Evolutionary conservation across 2,113 vertebrate genomes (phyloP), one percentile per base, ranked within the genome.

Genomic region (Hepsetus odoe): DNA sequence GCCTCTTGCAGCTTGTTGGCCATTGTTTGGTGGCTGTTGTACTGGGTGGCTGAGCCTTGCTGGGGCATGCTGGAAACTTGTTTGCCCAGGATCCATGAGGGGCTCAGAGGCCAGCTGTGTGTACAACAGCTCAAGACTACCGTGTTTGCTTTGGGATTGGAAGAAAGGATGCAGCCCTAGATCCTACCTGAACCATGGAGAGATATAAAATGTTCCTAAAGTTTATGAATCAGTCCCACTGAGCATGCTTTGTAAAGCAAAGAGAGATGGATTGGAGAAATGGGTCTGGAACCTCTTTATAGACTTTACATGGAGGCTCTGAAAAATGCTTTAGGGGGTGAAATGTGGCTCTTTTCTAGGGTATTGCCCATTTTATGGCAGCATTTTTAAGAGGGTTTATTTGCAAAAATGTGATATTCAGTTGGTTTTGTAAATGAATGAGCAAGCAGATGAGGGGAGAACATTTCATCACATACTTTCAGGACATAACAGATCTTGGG

Each of bases 41-140:
- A 66, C 51, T 76, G 67, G 80, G 81, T 79, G 84, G 82, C 69
- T 82, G 82, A 89, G 84, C 89, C 83, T 80, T 81, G 84, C 84
- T 76, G 84, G 80, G 84, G 82, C 90, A 89, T 87, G 91, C 87
- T 80, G 35, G 87, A 88, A 80, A 1, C 88, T 82, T 92, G 91
- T 95, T 95, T 94, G 90, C 88, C 85, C 87, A 81, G 89, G 89
- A 91, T 88, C 81, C 84, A 7, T 84, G 38, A 72, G 84, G n/a
- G 88, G 91, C 89, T 91, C 86, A 88, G 87, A 88, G 81, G 89
- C 77, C 94, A 94, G 94, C 95, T 95, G 94, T 88, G 94, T 85
- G 87, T 90, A 88, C 90, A 16, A 70, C 85, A 86, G 33, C 89
- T 92, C 88, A 89, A 78, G 84, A 61, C 68, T 83, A 83, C 77